A percentile compares a stretch with the other conserved stretches of the same genome.
phyloP scores from a whole-genome alignment of 2,797 vertebrate genomes.

The Numenius phaeopus region DNA sequence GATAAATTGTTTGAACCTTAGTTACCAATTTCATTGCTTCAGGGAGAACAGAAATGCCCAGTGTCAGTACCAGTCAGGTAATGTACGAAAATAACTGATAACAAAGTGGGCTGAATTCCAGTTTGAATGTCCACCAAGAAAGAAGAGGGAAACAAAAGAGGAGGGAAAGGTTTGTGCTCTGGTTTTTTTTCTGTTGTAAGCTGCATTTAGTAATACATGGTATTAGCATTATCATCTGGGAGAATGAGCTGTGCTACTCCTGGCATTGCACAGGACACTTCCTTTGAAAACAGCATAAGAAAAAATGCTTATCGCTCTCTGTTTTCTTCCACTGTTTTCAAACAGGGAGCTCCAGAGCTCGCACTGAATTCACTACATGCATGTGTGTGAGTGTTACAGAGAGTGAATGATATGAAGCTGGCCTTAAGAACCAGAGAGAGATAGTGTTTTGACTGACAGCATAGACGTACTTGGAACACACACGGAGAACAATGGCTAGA shows the following conservation, averaged over 20 bases:
- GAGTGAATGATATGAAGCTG: neutral
- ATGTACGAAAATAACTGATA: neutral
- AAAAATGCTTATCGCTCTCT: neutral
- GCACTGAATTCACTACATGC: neutral
- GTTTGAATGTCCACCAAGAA: neutral
- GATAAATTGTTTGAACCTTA: neutral
- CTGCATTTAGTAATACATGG: neutral
- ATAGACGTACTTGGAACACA: neutral
- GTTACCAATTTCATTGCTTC: neutral
- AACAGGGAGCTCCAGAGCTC: neutral
- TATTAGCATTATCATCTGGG: neutral
- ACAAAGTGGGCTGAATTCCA: neutral
- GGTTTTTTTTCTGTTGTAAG: neutral
- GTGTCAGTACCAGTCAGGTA: neutral
- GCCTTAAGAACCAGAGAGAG: neutral
- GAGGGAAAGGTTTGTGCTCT: neutral
- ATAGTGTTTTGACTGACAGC: accelerated
- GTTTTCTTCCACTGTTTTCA: neutral
- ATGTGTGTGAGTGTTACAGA: neutral
- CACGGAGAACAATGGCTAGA: neutral
- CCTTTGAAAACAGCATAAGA: neutral
- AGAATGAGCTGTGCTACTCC: neutral
- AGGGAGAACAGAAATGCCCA: neutral
- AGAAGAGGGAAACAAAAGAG: neutral
- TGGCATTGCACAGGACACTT: neutral